These are phyloP conservation scores for Xiphydria camelus DNA, from an alignment of 2,888 invertebrate species.

Conservation along the genomic window DNA sequence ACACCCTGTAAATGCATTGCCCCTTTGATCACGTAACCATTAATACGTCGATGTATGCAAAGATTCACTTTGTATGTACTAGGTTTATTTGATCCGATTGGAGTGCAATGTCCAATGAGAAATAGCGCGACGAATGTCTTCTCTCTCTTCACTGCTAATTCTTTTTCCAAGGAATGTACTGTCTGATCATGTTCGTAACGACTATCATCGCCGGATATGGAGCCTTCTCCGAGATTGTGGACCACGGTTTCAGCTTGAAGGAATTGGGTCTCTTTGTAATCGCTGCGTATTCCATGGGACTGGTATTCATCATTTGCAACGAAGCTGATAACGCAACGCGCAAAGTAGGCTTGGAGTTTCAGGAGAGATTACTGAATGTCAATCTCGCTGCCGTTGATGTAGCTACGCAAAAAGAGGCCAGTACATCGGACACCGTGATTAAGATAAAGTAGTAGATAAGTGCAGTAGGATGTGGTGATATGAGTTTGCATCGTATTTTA, in stretches of 20 bases:
- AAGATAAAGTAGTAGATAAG: too few relatives aligned
- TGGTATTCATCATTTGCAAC: constrained; percentile 74
- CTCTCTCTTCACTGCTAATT: too few relatives aligned
- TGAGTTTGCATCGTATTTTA: too few relatives aligned
- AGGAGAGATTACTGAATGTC: constrained; percentile 68
- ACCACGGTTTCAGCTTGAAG: constrained; percentile 72
- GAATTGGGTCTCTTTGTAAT: constrained; percentile 74
- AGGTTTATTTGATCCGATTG: too few relatives aligned
- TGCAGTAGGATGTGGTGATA: too few relatives aligned
- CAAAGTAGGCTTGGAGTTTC: constrained; percentile 66
- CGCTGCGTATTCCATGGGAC: constrained; percentile 71
- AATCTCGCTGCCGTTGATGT: constrained; percentile 69
- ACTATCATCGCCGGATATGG: constrained; percentile 75
- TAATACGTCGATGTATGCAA: too few relatives aligned
- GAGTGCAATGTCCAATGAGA: too few relatives aligned
- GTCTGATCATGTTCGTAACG: constrained; percentile 73
- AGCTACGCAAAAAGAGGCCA: constrained; percentile 68
- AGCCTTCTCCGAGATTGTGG: constrained; percentile 71
- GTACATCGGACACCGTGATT: too few relatives aligned
- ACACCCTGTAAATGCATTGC: too few relatives aligned
- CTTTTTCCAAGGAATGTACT: constrained; percentile 65
- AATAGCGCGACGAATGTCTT: too few relatives aligned
- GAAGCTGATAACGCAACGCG: constrained; percentile 72
- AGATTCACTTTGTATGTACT: too few relatives aligned
- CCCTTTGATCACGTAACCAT: too few relatives aligned